phyloP scores from a whole-genome alignment of 2,797 vertebrate genomes.

The Smutsia temminckii region DNA sequence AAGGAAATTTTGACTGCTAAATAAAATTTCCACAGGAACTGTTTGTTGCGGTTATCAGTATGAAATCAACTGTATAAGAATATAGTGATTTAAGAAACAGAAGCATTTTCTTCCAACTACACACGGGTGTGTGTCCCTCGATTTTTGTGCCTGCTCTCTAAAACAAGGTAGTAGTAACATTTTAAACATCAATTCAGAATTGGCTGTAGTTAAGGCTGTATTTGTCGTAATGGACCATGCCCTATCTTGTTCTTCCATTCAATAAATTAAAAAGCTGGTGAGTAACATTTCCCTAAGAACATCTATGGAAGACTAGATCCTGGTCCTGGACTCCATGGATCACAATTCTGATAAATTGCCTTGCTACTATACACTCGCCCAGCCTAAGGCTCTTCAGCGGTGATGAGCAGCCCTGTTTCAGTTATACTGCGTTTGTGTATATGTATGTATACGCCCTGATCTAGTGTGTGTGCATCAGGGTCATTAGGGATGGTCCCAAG shows the following conservation, averaged over 20 bases:
- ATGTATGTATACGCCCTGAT: too few species aligned
- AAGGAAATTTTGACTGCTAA: constrained; percentile 79
- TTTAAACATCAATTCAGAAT: not conserved
- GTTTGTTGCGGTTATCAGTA: constrained; percentile 1
- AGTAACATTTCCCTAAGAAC: not conserved
- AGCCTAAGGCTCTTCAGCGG: not conserved
- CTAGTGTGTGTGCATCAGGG: too few species aligned
- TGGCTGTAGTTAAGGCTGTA: not conserved
- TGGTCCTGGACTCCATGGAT: not conserved
- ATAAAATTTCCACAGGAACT: constrained; percentile 75
- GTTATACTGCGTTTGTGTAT: not conserved
- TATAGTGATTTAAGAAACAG: not conserved
- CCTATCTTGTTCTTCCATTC: not conserved
- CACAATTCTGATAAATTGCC: not conserved
- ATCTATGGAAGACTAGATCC: not conserved
- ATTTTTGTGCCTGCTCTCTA: not conserved
- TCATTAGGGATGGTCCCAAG: not conserved
- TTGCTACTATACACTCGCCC: not conserved
- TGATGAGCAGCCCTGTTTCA: not conserved
- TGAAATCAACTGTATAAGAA: not conserved
- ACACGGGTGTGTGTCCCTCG: not conserved
- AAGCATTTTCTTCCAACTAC: not conserved
- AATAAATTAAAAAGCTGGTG: not conserved
- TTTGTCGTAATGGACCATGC: not conserved
- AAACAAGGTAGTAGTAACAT: not conserved